These are phyloP conservation scores for Drosophila simulans DNA, from an alignment of 1,140 invertebrate species.

Conservation along the genomic window DNA sequence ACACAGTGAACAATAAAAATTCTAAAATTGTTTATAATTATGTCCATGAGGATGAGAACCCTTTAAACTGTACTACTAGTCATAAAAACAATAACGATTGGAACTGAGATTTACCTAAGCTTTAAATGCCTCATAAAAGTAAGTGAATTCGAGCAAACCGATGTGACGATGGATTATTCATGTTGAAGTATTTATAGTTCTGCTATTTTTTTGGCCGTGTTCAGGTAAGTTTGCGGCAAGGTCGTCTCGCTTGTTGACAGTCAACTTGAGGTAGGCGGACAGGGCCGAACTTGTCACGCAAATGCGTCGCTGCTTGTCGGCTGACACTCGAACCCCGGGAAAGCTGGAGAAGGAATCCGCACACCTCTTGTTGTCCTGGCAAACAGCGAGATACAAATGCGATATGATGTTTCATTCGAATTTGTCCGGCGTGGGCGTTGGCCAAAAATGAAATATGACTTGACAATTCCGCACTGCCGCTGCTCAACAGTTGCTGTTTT, in stretches of 20 bases:
- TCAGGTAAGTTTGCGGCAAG: conserved; percentile 13
- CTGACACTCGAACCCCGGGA: conserved; percentile 23
- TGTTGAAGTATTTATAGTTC: not conserved
- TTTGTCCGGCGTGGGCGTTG: conserved; percentile 58
- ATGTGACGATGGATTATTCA: too few species aligned
- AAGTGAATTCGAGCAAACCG: not conserved
- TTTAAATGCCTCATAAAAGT: not conserved
- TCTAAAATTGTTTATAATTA: not conserved
- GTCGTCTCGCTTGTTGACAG: conserved; percentile 55
- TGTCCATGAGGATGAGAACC: too few species aligned
- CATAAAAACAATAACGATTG: too few species aligned
- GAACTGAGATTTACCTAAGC: too few species aligned
- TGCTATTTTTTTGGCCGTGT: conserved; percentile 3
- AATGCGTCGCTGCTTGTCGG: conserved; percentile 45
- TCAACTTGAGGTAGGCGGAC: conserved; percentile 34
- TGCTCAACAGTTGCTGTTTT: conserved; percentile 24
- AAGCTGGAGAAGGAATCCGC: not conserved
- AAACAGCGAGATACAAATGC: conserved; percentile 54
- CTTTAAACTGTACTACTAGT: too few species aligned
- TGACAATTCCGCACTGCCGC: conserved; percentile 55
- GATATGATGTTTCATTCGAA: conserved; percentile 74
- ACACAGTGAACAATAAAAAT: not conserved
- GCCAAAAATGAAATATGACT: conserved; percentile 77
- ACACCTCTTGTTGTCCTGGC: conserved; percentile 8
- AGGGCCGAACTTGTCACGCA: conserved; percentile 48